These are phyloP conservation scores for Sebastes iracundus DNA, from an alignment of 2,797 vertebrate species.

Conservation along the genomic window DNA sequence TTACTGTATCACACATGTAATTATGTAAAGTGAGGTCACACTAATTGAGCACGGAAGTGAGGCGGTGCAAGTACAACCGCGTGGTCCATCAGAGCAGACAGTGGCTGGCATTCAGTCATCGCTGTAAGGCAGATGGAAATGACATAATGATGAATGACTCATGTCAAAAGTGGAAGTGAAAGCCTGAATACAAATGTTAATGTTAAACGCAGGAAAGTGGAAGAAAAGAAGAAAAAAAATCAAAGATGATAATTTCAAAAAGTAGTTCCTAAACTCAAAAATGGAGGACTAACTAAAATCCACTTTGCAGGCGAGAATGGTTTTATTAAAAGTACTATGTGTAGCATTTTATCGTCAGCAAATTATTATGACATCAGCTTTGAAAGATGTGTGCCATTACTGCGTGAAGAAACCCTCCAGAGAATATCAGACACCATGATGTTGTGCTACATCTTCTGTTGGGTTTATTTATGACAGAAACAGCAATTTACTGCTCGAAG, in stretches of 20 bases:
- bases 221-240: background rate
- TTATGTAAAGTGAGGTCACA: slow-evolving; percentile 30
- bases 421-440: background rate
- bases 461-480: background rate
- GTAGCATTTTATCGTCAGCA: background rate
- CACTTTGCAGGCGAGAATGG: background rate
- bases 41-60: slow-evolving; percentile 18
- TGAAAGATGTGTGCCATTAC: background rate
- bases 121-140: slow-evolving; percentile 6
- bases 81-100: slow-evolving; percentile 8
- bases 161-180: background rate
- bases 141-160: slow-evolving; percentile 21
- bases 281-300: background rate
- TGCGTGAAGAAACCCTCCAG: background rate
- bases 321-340: background rate
- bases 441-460: background rate
- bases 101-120: slow-evolving; percentile 3
- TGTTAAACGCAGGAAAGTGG: background rate
- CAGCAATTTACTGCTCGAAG: background rate
- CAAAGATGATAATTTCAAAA: background rate
- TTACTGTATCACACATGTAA: slow-evolving; percentile 5
- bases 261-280: background rate
- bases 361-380: background rate
- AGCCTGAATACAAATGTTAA: slow-evolving; percentile 6
- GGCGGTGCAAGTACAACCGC: background rate